Evolutionary conservation across 2,797 vertebrate genomes (phyloP), one percentile per base, ranked within the genome.

Genomic region (Bradypodion pumilum): DNA sequence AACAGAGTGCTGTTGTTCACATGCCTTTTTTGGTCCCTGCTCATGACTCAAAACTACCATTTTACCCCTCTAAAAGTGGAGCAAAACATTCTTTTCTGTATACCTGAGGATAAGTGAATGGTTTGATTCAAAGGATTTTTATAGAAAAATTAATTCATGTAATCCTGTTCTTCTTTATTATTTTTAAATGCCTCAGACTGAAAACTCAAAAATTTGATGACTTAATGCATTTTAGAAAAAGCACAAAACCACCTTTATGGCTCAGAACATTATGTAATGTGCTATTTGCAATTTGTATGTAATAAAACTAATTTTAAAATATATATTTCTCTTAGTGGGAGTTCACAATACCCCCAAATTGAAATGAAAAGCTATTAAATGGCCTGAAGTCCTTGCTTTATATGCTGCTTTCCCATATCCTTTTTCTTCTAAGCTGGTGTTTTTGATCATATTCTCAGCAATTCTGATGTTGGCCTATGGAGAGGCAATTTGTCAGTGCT

Each of bases 311-410:
- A 94, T 95, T 95, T n/a, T 94, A 94, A 95, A 94, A 95, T 94
- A 93, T 93, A 94, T 93, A 91, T 92, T 88, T 93, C 90, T 83
- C 93, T 93, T 92, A 93, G 92, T 91, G 93, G 88, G 92, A 94
- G 94, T 93, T 94, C 92, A 89, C 19, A 91, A 95, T 95, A 89
- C 93, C 92, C 93, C 94, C 93, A 90, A 95, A 94, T 90, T 93
- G 94, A 94, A 90, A 93, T 94, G 92, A 94, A 95, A 95, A 95
- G 91, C 94, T 95, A 94, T 95, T 96, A 96, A 96, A 95, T 92
- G 93, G 93, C 92, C 93, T 94, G 91, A 95, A 96, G 92, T 92
- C 91, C 91, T 94, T 94, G 90, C 92, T 92, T 89, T 91, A 91
- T 88, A 84, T 0, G 49, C 87, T 79, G 93, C 88, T 86, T 93